Conservation (phyloP, 2,797 vertebrate species). For the Nothura maculosa region DNA sequence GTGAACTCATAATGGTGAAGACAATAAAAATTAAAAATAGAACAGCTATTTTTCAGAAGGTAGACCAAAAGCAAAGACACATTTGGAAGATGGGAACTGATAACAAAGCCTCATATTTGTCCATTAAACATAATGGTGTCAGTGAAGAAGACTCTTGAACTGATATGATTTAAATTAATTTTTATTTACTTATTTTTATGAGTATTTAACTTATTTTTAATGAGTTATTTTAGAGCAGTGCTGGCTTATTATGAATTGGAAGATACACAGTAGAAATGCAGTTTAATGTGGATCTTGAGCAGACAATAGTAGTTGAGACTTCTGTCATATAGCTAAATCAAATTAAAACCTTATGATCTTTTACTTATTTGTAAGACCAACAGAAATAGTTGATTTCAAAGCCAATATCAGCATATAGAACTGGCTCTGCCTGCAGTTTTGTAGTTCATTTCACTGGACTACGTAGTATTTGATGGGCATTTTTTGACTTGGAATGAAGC, state of each 20-base stretch:
- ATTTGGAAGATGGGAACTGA: not conserved
- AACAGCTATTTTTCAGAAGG: not conserved
- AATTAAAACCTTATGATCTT: not conserved
- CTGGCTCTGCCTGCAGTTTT: not conserved
- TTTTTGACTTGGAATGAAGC: not conserved
- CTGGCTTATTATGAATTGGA: not conserved
- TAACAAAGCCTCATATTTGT: not conserved
- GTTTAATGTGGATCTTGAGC: not conserved
- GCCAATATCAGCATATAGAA: fast-evolving
- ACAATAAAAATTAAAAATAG: not conserved
- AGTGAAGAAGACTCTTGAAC: not conserved
- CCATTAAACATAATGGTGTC: not conserved
- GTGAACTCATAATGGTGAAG: not conserved
- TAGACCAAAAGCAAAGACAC: not conserved
- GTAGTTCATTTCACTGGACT: not conserved
- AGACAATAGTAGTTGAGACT: not conserved
- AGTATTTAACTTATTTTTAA: not conserved
- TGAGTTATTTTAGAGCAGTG: not conserved
- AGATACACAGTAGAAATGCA: not conserved
- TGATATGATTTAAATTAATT: not conserved
- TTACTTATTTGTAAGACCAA: not conserved
- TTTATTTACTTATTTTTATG: not conserved
- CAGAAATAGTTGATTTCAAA: not conserved
- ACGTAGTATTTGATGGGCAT: not conserved
- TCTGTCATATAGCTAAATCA: not conserved